phyloP scores from a whole-genome alignment of 1,140 invertebrate genomes.

The Bradysia coprophila region DNA sequence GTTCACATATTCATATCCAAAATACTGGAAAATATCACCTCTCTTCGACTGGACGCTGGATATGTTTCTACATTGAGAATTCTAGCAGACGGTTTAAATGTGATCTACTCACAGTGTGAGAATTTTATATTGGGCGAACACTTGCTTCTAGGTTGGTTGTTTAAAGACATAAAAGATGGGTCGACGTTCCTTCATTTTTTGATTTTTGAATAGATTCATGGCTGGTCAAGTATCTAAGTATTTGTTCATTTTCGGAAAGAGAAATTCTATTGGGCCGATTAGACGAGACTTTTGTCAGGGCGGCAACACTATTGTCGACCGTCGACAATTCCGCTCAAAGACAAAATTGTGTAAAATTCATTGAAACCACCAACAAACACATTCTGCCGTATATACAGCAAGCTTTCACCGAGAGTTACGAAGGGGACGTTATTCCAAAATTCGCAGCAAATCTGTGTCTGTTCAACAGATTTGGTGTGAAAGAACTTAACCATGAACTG shows the following conservation, averaged over 20 bases:
- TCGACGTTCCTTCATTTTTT: background rate
- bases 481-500: slow-evolving; percentile 3
- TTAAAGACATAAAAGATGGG: background rate
- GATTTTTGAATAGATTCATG: slow-evolving; percentile 9
- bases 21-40: slow-evolving; percentile 11
- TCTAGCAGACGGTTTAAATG: slow-evolving; percentile 8
- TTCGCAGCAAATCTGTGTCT: slow-evolving; percentile 12
- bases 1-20: slow-evolving; percentile 15
- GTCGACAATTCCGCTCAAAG: no score
- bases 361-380: slow-evolving; percentile 12
- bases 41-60: slow-evolving; percentile 11
- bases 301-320: no score
- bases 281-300: slow-evolving; percentile 11
- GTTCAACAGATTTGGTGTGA: background rate
- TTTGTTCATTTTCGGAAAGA: slow-evolving; percentile 14
- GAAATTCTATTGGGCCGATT: slow-evolving; percentile 16
- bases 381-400: slow-evolving; percentile 15
- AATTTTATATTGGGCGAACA: slow-evolving; percentile 16
- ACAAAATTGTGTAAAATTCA: no score
- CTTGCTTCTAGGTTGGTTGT: slow-evolving; percentile 9
- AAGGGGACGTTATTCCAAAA: slow-evolving; percentile 13
- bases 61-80: slow-evolving; percentile 10
- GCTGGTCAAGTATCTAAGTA: slow-evolving; percentile 15
- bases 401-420: slow-evolving; percentile 10
- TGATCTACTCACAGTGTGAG: slow-evolving; percentile 13